A percentile compares a stretch with the other conserved stretches of the same genome.
Evolutionary conservation across 1,140 invertebrate species (phyloP).

Genomic region (Zophobas atratus): DNA sequence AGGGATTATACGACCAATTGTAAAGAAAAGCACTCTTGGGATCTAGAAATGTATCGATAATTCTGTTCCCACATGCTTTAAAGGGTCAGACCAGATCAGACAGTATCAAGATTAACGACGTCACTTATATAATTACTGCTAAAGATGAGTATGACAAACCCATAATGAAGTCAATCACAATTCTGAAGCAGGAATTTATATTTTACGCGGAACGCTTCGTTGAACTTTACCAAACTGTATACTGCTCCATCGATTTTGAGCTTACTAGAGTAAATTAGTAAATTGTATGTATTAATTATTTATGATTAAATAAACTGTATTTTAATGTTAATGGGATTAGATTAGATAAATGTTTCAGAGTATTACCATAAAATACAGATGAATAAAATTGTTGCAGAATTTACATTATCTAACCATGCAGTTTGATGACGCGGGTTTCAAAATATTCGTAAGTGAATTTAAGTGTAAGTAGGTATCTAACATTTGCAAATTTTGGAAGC

Average conservation of each 20-base stretch:
- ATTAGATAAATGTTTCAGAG: too few relatives aligned
- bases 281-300: not conserved
- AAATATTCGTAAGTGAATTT: too few relatives aligned
- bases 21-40: not conserved
- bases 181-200: not conserved
- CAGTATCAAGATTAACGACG: not conserved
- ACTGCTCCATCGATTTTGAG: not conserved
- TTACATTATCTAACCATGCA: too few relatives aligned
- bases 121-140: not conserved
- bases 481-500: too few relatives aligned
- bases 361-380: too few relatives aligned
- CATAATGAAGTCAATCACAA: not conserved
- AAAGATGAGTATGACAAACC: not conserved
- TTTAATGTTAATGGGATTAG: too few relatives aligned
- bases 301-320: not conserved
- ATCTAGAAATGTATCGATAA: not conserved
- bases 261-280: not conserved
- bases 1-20: not conserved
- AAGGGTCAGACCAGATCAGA: not conserved
- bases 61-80: not conserved
- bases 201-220: not conserved
- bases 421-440: too few relatives aligned
- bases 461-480: too few relatives aligned
- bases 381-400: too few relatives aligned
- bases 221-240: not conserved